Conservation (phyloP, 2,113 vertebrate genomes). For the Bombycilla garrulus region DNA sequence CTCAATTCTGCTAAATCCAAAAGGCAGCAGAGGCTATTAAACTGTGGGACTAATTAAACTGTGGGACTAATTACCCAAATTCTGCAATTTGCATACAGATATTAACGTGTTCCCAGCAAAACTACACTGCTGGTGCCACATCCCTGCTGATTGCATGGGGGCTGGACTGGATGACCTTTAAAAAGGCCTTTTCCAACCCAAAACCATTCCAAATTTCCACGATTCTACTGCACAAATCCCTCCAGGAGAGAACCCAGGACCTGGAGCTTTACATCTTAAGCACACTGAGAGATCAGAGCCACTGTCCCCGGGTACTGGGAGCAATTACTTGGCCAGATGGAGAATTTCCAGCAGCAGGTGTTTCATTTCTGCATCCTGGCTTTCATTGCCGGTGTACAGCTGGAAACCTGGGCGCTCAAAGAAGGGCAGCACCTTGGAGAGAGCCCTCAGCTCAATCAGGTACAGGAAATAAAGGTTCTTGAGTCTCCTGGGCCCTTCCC, state of each 20-base stretch:
- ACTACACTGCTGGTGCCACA: neutral
- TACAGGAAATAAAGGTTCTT: constrained; percentile 94
- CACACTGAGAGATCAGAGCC: neutral
- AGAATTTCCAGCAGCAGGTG: constrained; percentile 82
- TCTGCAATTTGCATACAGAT: neutral
- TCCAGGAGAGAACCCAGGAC: neutral
- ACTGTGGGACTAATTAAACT: neutral
- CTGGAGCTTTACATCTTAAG: neutral
- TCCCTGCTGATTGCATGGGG: neutral
- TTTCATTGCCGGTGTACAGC: constrained; percentile 82
- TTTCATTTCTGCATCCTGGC: constrained; percentile 77
- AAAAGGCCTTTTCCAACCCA: neutral
- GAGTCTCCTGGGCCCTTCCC: constrained; percentile 89
- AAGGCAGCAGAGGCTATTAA: neutral
- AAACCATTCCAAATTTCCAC: neutral
- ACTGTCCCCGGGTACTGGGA: neutral
- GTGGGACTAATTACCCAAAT: neutral
- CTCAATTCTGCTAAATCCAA: neutral
- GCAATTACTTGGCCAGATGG: constrained; percentile 82
- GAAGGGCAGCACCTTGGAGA: constrained; percentile 88
- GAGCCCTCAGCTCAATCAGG: constrained; percentile 89
- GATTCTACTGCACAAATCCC: neutral
- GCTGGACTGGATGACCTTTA: neutral
- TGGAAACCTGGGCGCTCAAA: constrained; percentile 82
- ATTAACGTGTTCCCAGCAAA: neutral